These are phyloP conservation scores for human (Homo sapiens) DNA, from an alignment of 2,113 vertebrate species.

Conservation along the genomic window DNA sequence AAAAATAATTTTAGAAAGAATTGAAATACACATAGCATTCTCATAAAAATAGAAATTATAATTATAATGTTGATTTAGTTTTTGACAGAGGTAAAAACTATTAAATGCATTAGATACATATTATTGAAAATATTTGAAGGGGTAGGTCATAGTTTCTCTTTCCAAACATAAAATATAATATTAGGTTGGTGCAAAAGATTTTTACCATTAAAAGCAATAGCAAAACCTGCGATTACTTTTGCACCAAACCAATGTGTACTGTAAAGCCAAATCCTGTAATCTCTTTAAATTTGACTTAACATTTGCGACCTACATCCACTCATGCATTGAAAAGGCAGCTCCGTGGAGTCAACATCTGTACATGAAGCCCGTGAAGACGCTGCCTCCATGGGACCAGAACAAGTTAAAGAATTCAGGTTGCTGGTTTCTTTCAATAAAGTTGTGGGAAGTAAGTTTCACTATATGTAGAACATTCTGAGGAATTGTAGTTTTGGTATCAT, in stretches of 20 bases:
- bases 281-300: neutral
- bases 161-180: neutral
- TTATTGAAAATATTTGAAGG: neutral
- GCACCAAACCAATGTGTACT: neutral
- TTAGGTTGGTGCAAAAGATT: too few relatives aligned
- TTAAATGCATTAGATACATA: neutral
- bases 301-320: neutral
- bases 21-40: neutral
- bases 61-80: neutral
- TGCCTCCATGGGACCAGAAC: rapidly evolving
- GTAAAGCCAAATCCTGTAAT: neutral
- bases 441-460: neutral
- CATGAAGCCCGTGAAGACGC: rapidly evolving
- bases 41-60: neutral
- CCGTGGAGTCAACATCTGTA: rapidly evolving
- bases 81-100: neutral
- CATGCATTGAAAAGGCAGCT: neutral
- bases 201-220: too few relatives aligned
- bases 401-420: rapidly evolving
- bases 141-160: neutral
- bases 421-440: neutral
- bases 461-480: neutral
- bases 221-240: too few relatives aligned
- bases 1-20: neutral
- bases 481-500: rapidly evolving